Evolutionary conservation across 1,140 invertebrate genomes (phyloP), one percentile per base, ranked within the genome.

Genomic region (Microplitis demolitor): DNA sequence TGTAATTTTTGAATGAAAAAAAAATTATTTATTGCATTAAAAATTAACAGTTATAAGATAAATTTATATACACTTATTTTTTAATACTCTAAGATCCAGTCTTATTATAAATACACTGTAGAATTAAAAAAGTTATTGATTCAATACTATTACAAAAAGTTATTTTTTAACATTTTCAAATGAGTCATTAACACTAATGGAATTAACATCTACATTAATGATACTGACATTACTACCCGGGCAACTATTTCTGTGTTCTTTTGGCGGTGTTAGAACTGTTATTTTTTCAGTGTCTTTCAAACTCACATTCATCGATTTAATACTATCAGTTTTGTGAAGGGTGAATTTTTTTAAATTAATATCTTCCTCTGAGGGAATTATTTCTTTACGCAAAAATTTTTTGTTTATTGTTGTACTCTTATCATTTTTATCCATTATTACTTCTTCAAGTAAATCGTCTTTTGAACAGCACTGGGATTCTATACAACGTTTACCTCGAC

Each of bases 401-500:
- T 77, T 79, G 35, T 70, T 74, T 4, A 81, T 63, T 16, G 60
- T 56, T 0, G 13, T 3, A 66, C 45, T 60, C 67, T 39, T 64
- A 4, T 16, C 24, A 63, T 37, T 2, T 69, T 64, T 54, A 37
- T 8, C 6, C 67, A 56, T 9, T 61, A 62, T 67, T 45, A 70
- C 4, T n/a, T 81, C 78, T 0, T 80, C 76, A 3, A 69, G 61
- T 0, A 73, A 73, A 8, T 75, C 78, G 24, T 84, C 82, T 45
- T 81, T 80, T 0, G 79, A 80, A 24, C 85, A 86, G 37, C 85
- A 87, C 13, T 85, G 84, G 0, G 84, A 84, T 0, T 76, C 71
- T 50, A 78, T 82, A 61, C 85, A 87, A 5, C 79, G 77, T 37
- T 80, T 78, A 0, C 79, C 82, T 45, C 81, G 82, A 35, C 85